These are phyloP conservation scores for Ctenopoma multispine DNA, from an alignment of 2,797 vertebrate genomes.

Conservation along the genomic window DNA sequence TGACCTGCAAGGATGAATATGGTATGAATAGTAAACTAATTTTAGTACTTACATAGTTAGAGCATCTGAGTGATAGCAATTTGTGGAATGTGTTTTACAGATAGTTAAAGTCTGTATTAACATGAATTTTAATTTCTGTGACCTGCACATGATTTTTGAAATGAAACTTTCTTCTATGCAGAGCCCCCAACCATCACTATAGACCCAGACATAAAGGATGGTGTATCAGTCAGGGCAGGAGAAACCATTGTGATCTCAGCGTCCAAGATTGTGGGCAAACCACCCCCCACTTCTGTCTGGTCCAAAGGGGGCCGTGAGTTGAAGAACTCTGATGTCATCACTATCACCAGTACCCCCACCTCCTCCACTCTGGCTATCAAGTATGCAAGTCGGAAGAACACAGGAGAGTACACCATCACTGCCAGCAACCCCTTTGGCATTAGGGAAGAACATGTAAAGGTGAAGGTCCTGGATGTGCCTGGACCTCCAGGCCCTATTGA, in stretches of 20 bases:
- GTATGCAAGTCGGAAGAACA: constrained; percentile 96
- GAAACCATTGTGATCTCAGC: constrained; percentile 94
- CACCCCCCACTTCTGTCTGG: constrained; percentile 94
- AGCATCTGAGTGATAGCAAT: background rate
- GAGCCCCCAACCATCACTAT: constrained; percentile 96
- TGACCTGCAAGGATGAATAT: constrained; percentile 97
- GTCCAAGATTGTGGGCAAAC: constrained; percentile 95
- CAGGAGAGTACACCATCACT: constrained; percentile 95
- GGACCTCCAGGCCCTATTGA: constrained; percentile 97
- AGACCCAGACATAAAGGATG: constrained; percentile 95
- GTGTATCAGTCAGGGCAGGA: constrained; percentile 93
- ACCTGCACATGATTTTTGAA: background rate
- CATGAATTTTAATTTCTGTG: background rate
- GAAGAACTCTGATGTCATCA: constrained; percentile 92
- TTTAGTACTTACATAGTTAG: background rate
- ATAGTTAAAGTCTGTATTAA: background rate
- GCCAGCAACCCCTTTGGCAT: constrained; percentile 98
- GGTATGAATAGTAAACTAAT: constrained; percentile 77
- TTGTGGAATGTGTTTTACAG: background rate
- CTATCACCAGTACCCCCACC: constrained; percentile 91
- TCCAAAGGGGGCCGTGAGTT: constrained; percentile 96
- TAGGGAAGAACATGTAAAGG: constrained; percentile 93
- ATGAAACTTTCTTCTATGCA: constrained; percentile 72
- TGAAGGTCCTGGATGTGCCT: constrained; percentile 96
- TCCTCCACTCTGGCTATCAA: constrained; percentile 93